These are phyloP conservation scores for Cephus sareptanus DNA, from an alignment of 2,888 invertebrate species.

Conservation along the genomic window DNA sequence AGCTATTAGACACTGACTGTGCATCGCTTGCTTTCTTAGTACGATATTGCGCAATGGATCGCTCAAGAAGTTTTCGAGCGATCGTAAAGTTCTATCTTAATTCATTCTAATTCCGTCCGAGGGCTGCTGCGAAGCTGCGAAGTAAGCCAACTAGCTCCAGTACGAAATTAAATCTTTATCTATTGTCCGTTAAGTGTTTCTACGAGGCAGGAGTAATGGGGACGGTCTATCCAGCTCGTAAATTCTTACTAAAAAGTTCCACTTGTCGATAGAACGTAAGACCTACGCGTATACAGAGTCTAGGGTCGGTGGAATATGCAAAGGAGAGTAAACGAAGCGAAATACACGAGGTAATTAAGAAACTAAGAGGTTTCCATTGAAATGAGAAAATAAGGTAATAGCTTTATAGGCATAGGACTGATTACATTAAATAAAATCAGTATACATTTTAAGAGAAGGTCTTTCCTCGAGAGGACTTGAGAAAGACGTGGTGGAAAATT, in stretches of 20 bases:
- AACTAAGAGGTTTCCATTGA: not conserved
- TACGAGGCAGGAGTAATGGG: not conserved
- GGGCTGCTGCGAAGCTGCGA: not conserved
- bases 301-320: not conserved
- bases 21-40: not conserved
- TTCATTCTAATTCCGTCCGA: not conserved
- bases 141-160: not conserved
- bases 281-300: not conserved
- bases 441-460: not conserved
- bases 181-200: not conserved
- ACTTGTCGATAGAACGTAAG: constrained; percentile 2
- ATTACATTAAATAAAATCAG: not conserved
- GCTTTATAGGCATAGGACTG: not conserved
- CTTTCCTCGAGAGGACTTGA: not conserved
- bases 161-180: constrained; percentile 3
- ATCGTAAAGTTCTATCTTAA: constrained; percentile 2
- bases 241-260: constrained; percentile 2
- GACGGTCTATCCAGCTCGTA: not conserved
- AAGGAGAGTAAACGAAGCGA: not conserved
- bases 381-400: not conserved
- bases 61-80: not conserved
- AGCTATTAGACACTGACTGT: not conserved
- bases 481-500: not conserved
- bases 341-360: not conserved
- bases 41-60: not conserved